Conservation (phyloP, 1,140 invertebrate genomes). For the Pristionchus pacificus region DNA sequence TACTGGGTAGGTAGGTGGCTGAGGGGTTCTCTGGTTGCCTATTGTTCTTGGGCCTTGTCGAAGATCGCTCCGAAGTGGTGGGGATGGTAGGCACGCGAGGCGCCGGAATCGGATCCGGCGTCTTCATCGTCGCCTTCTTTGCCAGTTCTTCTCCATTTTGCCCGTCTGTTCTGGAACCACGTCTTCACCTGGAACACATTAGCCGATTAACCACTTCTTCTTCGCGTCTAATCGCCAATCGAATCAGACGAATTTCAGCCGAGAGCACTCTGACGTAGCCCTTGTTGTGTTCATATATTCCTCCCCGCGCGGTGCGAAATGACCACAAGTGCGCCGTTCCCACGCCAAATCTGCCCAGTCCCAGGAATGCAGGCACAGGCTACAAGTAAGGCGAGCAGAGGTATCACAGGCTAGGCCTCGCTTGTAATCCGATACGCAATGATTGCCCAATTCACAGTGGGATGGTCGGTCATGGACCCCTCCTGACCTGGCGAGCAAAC, state of each 20-base stretch:
- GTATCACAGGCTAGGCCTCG: no score
- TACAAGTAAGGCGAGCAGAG: no score
- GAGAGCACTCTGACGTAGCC: neutral
- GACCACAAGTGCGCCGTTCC: slow-evolving; percentile 2
- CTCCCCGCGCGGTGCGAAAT: neutral
- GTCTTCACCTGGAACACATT: slow-evolving; percentile 62
- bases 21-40: no score
- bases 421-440: no score
- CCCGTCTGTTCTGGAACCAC: slow-evolving; percentile 65
- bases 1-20: no score
- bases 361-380: no score
- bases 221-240: slow-evolving; percentile 1
- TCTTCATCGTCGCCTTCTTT: slow-evolving; percentile 55
- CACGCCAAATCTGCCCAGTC: no score
- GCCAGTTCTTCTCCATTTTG: slow-evolving; percentile 63
- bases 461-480: neutral
- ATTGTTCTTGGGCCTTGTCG: no score
- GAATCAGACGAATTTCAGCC: neutral
- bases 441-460: no score
- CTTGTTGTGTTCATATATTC: neutral
- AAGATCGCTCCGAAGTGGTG: no score
- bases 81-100: no score
- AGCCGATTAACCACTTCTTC: slow-evolving; percentile 16
- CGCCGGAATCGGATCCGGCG: no score
- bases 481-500: neutral